Percentiles rank a stretch among this genome's conserved stretches.
phyloP scores from a whole-genome alignment of 2,797 vertebrate species.

The Rachycentron canadum region DNA sequence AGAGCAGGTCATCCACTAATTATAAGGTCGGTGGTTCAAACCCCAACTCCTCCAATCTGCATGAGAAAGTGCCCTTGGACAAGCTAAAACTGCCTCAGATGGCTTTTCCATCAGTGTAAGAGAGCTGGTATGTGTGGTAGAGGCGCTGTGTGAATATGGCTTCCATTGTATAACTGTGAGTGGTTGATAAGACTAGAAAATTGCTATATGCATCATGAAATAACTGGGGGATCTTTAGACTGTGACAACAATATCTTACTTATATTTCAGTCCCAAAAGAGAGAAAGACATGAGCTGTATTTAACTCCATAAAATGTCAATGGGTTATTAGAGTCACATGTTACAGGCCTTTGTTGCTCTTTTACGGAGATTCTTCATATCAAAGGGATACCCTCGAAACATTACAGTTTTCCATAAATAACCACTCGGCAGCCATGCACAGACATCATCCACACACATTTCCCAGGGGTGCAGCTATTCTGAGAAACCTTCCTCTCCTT shows the following conservation, averaged over 20 bases:
- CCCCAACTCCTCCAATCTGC: no score
- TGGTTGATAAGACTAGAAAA: no score
- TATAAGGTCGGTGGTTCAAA: no score
- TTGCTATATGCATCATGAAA: no score
- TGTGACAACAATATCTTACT: not conserved
- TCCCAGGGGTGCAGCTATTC: conserved; percentile 60
- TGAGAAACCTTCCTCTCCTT: conserved; percentile 39
- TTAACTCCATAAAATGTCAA: not conserved
- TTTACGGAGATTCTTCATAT: conserved; percentile 22
- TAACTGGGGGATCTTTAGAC: not conserved
- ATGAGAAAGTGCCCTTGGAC: no score
- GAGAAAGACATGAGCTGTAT: not conserved
- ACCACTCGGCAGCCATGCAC: conserved; percentile 33
- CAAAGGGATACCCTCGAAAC: conserved; percentile 42
- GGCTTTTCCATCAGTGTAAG: no score
- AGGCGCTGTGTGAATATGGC: no score
- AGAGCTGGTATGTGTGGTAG: no score
- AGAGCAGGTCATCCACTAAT: no score
- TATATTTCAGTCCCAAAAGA: not conserved
- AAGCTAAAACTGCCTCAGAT: no score
- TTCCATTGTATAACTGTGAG: no score
- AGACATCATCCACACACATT: conserved; percentile 50
- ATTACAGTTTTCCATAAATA: conserved; percentile 60
- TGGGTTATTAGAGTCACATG: conserved; percentile 3
- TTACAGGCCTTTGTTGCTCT: conserved; percentile 1